A percentile compares a stretch with the other conserved stretches of the same genome.
Evolutionary conservation across 2,888 invertebrate species (phyloP).

Genomic region (Epirrhoe alternata): DNA sequence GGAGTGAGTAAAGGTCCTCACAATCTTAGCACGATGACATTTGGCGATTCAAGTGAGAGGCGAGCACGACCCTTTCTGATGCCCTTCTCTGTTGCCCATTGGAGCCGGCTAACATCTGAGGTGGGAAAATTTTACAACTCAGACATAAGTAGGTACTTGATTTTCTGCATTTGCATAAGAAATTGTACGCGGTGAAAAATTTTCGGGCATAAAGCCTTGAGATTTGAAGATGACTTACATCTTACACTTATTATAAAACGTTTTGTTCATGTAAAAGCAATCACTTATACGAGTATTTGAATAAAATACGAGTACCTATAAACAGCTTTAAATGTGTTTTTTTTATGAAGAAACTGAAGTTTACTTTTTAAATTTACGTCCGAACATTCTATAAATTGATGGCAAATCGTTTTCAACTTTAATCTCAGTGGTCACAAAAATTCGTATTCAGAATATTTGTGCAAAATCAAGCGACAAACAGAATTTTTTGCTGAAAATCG

Average conservation of each 20-base stretch:
- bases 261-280: too few species aligned
- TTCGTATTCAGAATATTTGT: not conserved
- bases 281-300: too few species aligned
- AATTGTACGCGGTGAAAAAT: not conserved
- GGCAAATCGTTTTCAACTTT: too few species aligned
- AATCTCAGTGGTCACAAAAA: too few species aligned
- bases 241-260: too few species aligned
- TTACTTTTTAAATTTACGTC: too few species aligned
- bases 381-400: too few species aligned
- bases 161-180: not conserved
- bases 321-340: too few species aligned
- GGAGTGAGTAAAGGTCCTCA: constrained; percentile 38
- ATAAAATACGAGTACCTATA: too few species aligned
- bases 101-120: constrained; percentile 8
- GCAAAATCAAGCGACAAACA: not conserved
- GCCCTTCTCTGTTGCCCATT: constrained; percentile 46
- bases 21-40: constrained; percentile 66
- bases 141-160: not conserved
- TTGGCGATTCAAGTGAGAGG: constrained; percentile 67
- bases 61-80: constrained; percentile 58
- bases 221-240: too few species aligned
- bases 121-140: not conserved
- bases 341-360: too few species aligned
- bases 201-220: too few species aligned
- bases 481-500: not conserved